A percentile compares a stretch with the other conserved stretches of the same genome.
phyloP scores from a whole-genome alignment of 2,113 vertebrate genomes.

The Pipa parva region DNA sequence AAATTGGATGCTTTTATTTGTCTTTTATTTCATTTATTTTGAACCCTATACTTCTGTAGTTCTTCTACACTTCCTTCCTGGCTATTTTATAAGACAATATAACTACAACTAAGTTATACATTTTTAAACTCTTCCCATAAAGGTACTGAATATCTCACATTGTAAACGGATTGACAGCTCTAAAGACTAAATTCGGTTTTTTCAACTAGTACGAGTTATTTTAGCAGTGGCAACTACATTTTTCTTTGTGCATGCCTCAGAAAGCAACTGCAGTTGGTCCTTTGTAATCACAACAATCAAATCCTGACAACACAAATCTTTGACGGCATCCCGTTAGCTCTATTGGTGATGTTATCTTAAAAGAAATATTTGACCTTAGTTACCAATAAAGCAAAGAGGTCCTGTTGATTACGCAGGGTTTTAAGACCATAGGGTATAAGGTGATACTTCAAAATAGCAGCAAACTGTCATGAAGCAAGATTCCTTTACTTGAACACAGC shows the following conservation, averaged over 20 bases:
- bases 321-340: slow-evolving; percentile 62
- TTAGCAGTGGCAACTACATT: slow-evolving; percentile 15
- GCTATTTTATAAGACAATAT: no score
- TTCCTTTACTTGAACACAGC: slow-evolving; percentile 54
- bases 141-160: no score
- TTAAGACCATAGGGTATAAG: slow-evolving; percentile 59
- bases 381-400: slow-evolving; percentile 60
- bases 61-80: no score
- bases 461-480: slow-evolving; percentile 63
- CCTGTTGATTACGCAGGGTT: slow-evolving; percentile 54
- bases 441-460: slow-evolving; percentile 55
- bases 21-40: no score
- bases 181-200: slow-evolving; percentile 36
- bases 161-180: not conserved
- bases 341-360: slow-evolving; percentile 71
- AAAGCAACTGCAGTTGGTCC: slow-evolving; percentile 51
- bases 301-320: slow-evolving; percentile 78
- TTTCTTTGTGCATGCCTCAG: slow-evolving; percentile 49
- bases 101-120: no score
- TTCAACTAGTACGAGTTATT: slow-evolving; percentile 21
- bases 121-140: no score
- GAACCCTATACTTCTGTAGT: no score
- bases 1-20: no score
- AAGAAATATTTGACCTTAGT: slow-evolving; percentile 66
- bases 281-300: slow-evolving; percentile 63